Base-by-base conservation (phyloP, 2,888 invertebrate species). In the Eudemis profundana region DNA sequence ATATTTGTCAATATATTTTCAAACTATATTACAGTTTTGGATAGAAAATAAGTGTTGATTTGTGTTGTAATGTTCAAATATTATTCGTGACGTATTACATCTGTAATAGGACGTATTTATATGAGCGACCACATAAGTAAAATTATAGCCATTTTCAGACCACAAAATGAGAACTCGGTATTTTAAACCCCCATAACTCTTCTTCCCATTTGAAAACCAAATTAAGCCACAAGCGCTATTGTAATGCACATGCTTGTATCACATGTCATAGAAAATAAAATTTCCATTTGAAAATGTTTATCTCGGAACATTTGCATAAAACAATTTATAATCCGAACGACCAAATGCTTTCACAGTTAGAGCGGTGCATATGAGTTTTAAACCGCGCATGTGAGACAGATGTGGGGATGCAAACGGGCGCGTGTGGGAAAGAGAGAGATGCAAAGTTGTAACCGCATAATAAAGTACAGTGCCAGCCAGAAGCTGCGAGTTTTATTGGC, bases 251-350 rank as follows among this genome's bases (percentile, higher is more conserved):
- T 50, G 57, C 44, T 64, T 64, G 50, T 64, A 64, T 64, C 64
- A 57, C 65, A 65, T 65, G 65, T 65, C 59, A 65, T 60, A 60
- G 65, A 65, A 60, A 65, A 65, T 65, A 65, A 65, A 65, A 65
- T 65, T 53, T 65, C 53, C 59, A 65, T 65, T 60, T 50, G 51
- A 40, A 65, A 65, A 65, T 65, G 59, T 65, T 65, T 65, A 65
- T 65, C 59, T 65, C 59, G 1, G n/a, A 14, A 27, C 59, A 60
- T 65, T 65, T 65, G 65, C 65, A 65, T 65, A 65, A 64, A 65
- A 65, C 59, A 60, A 65, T 65, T 65, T 65, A 65, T 65, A 65
- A 65, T 65, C 65, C 50, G 38, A 65, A 65, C 59, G 65, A 59
- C 59, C 65, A 65, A 60, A 65, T 65, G 65, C 65, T 65, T 65